Conservation (phyloP, 2,888 invertebrate species). For the Pardosa pseudoannulata region DNA sequence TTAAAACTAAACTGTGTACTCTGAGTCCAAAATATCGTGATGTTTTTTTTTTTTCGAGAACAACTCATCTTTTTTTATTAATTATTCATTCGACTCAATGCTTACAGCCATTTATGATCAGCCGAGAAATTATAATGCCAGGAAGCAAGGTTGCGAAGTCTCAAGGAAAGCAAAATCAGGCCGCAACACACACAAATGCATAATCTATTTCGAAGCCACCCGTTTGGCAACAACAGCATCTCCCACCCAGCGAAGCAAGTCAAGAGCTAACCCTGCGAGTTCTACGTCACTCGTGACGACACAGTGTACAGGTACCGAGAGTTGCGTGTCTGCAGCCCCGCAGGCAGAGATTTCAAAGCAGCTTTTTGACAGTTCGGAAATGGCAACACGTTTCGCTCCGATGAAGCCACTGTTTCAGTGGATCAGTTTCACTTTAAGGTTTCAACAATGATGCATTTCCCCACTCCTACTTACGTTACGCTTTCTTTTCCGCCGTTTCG, state of each 20-base stretch:
- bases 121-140: too few species aligned
- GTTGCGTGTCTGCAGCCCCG: constrained; percentile 56
- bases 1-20: too few species aligned
- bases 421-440: constrained; percentile 6
- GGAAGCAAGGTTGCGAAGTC: too few species aligned
- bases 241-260: constrained; percentile 23
- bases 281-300: constrained; percentile 61
- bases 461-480: too few species aligned
- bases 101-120: too few species aligned
- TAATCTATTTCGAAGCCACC: constrained; percentile 52
- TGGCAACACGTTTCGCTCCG: constrained; percentile 52
- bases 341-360: constrained; percentile 35
- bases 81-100: too few species aligned
- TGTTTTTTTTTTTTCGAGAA: too few species aligned
- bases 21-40: too few species aligned
- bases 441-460: neutral
- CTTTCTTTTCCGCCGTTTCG: too few species aligned
- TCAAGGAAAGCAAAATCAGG: constrained; percentile 4
- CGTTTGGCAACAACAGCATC: constrained; percentile 51
- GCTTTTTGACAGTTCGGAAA: constrained; percentile 44
- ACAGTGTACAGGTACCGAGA: constrained; percentile 26
- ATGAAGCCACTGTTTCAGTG: constrained; percentile 7
- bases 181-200: neutral
- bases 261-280: constrained; percentile 36
- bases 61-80: too few species aligned